phyloP scores from a whole-genome alignment of 2,888 invertebrate species.

The Drosophila paramelanica region DNA sequence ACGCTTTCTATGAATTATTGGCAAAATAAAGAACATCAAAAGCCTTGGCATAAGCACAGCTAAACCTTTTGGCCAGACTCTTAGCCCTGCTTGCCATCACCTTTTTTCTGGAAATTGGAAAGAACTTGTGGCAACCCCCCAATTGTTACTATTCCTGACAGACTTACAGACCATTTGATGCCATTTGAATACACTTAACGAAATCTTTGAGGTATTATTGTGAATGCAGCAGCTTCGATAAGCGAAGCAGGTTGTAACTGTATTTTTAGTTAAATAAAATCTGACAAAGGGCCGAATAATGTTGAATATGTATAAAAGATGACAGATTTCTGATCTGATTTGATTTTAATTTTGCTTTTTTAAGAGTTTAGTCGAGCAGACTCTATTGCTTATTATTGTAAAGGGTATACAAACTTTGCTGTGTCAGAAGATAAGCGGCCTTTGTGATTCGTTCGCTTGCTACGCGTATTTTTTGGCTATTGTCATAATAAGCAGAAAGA shows the following conservation, averaged over 20 bases:
- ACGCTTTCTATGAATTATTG: constrained; percentile 76
- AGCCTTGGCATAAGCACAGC: constrained; percentile 42
- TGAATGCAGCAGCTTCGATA: neutral
- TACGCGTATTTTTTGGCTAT: constrained; percentile 26
- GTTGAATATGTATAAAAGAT: too few species aligned
- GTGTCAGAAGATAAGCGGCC: constrained; percentile 24
- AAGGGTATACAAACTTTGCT: constrained; percentile 44
- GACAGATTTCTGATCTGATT: too few species aligned
- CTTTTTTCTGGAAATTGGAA: neutral
- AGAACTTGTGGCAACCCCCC: constrained; percentile 23
- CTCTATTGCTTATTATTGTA: neutral
- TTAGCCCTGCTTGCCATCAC: constrained; percentile 5
- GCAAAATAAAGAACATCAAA: constrained; percentile 52
- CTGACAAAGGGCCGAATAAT: neutral
- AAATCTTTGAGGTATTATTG: neutral
- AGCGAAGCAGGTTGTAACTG: neutral
- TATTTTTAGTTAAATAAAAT: neutral
- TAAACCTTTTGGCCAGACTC: constrained; percentile 28
- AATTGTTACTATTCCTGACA: constrained; percentile 35
- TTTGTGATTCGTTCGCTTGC: constrained; percentile 27
- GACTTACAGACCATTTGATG: constrained; percentile 68
- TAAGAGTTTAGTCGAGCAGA: neutral
- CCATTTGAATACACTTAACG: constrained; percentile 47
- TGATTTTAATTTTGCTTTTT: too few species aligned
- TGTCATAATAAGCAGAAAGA: constrained; percentile 60